Evolutionary conservation across 2,797 vertebrate species (phyloP).

Genomic region (Platyrinchus mystaceus): DNA sequence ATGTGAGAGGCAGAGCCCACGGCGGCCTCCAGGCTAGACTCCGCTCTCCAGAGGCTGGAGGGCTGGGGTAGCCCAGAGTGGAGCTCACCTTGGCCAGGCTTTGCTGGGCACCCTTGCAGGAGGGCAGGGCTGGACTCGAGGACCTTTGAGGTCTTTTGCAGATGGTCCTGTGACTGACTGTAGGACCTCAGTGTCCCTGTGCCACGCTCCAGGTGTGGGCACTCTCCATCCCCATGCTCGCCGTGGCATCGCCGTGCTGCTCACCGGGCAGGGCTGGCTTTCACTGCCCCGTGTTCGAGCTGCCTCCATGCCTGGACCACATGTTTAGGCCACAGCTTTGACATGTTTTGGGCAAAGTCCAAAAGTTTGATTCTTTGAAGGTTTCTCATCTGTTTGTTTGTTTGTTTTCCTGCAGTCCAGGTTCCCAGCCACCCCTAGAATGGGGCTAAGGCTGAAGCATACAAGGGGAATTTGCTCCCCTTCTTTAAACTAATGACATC

Average conservation of each 20-base stretch:
- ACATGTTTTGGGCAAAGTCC: background rate
- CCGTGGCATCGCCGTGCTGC: accelerated
- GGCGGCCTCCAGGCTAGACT: background rate
- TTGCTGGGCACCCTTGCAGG: no score
- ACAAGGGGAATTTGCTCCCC: background rate
- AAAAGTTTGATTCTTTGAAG: background rate
- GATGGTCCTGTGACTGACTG: background rate
- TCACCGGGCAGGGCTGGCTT: background rate
- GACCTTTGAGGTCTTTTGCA: background rate
- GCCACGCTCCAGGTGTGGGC: background rate
- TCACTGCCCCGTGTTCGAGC: background rate
- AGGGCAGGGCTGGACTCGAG: background rate
- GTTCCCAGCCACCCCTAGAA: background rate
- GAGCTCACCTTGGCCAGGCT: background rate
- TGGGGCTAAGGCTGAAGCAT: background rate
- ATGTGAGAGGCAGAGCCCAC: background rate
- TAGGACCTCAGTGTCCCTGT: background rate
- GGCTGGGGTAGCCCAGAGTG: background rate
- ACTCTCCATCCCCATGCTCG: background rate
- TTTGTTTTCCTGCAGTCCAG: accelerated
- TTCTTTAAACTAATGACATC: background rate
- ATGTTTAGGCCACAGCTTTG: background rate
- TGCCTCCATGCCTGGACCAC: accelerated
- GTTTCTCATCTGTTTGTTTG: background rate
- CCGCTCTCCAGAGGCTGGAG: background rate